phyloP scores from a whole-genome alignment of 2,113 vertebrate species.

The Cinclus mexicanus region DNA sequence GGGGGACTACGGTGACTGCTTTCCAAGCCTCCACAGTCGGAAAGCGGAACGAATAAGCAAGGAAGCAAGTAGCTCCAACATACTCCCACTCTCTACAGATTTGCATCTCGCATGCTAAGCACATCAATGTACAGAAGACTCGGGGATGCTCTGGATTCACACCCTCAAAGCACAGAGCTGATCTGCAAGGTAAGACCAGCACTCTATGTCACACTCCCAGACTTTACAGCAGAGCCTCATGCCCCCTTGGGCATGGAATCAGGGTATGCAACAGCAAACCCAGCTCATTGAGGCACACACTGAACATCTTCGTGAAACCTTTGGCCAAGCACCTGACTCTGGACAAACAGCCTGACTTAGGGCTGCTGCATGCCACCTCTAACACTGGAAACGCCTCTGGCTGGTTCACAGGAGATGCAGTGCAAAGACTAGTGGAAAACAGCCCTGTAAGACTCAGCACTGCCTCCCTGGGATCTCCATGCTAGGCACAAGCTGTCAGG shows the following conservation, averaged over 20 bases:
- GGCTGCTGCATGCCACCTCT: background rate
- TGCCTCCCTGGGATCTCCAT: background rate
- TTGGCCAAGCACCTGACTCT: background rate
- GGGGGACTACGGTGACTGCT: background rate
- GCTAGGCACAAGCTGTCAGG: background rate
- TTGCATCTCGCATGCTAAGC: background rate
- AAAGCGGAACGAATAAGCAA: background rate
- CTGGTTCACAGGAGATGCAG: background rate
- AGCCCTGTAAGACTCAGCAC: background rate
- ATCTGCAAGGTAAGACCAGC: background rate
- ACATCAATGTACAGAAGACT: background rate
- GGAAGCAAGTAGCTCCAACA: background rate
- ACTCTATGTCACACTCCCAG: background rate
- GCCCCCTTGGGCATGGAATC: background rate
- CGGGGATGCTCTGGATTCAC: background rate
- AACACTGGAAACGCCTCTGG: background rate
- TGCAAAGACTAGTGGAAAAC: background rate
- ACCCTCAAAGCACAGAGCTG: background rate
- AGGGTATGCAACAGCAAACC: background rate
- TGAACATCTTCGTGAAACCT: background rate
- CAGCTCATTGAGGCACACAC: rapidly evolving
- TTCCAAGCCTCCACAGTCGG: background rate
- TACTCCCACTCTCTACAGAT: background rate
- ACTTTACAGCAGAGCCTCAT: background rate
- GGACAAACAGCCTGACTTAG: background rate